phyloP scores from a whole-genome alignment of 2,797 vertebrate genomes.

The Onychomys arenicola region DNA sequence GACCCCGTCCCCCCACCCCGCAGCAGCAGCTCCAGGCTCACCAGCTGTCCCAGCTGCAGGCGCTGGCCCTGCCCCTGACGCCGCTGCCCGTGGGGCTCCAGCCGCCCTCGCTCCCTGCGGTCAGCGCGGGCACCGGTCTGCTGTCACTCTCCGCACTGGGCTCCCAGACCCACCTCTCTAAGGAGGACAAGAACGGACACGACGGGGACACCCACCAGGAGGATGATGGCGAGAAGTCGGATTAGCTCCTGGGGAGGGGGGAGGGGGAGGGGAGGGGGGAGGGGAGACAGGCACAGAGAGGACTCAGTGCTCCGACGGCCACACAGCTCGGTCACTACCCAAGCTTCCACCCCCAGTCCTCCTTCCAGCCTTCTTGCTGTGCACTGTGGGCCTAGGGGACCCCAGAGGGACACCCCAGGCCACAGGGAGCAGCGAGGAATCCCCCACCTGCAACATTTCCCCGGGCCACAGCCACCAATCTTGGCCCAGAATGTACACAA shows the following conservation, averaged over 20 bases:
- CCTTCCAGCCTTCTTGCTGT: neutral
- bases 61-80: constrained; percentile 96
- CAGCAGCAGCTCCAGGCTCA: constrained; percentile 99
- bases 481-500: constrained; percentile 74
- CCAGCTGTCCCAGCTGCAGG: constrained; percentile 99
- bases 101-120: constrained; percentile 93
- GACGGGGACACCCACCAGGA: constrained; percentile 95
- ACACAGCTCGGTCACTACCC: neutral
- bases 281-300: neutral
- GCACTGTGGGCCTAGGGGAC: neutral
- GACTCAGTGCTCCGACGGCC: neutral
- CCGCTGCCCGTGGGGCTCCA: constrained; percentile 96
- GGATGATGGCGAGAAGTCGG: constrained; percentile 97
- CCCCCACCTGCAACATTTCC: neutral
- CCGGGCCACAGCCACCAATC: constrained; percentile 54
- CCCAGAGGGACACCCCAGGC: neutral
- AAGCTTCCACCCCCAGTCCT: neutral
- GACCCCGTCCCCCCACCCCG: constrained; percentile 76
- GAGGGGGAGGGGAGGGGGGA: constrained; percentile 60
- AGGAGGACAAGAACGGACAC: constrained; percentile 97
- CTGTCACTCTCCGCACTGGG: constrained; percentile 97
- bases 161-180: constrained; percentile 97
- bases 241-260: constrained; percentile 87
- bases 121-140: constrained; percentile 95
- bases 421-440: neutral